Evolutionary conservation across 23 tunicate genomes (phyloP).

Genomic region (Halocynthia aurantium): DNA sequence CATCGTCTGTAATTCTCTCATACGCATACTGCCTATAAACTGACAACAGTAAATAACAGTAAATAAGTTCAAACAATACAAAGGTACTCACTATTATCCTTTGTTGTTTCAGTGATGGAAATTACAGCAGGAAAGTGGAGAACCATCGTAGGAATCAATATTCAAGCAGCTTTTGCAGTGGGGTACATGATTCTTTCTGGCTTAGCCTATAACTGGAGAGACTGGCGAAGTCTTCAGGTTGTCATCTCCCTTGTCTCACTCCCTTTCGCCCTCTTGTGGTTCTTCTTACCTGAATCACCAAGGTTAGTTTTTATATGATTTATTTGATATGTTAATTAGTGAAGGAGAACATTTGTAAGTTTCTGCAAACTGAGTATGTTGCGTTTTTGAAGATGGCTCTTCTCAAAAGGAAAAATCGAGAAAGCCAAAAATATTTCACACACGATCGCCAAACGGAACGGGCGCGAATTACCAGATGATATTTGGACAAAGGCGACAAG

Average conservation of each 20-base stretch:
- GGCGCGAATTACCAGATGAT: constrained; percentile 46
- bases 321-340: neutral
- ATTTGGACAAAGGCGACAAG: constrained; percentile 60
- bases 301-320: constrained; percentile 31
- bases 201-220: constrained; percentile 61
- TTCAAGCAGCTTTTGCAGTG: constrained; percentile 84
- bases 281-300: constrained; percentile 96
- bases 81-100: neutral
- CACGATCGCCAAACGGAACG: constrained; percentile 64
- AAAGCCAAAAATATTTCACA: constrained; percentile 61
- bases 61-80: too few species aligned
- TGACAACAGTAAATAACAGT: too few species aligned
- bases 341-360: neutral
- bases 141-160: constrained; percentile 69
- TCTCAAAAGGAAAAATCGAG: constrained; percentile 52
- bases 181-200: constrained; percentile 94
- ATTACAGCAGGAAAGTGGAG: constrained; percentile 70
- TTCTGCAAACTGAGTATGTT: neutral
- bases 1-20: neutral
- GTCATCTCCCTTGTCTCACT: constrained; percentile 76
- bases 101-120: constrained; percentile 70
- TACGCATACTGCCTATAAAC: too few species aligned
- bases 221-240: constrained; percentile 81
- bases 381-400: constrained; percentile 61
- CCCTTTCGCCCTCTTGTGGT: constrained; percentile 63